Base-by-base conservation (phyloP, 2,113 vertebrate species). In the Pyrgilauda ruficollis region DNA sequence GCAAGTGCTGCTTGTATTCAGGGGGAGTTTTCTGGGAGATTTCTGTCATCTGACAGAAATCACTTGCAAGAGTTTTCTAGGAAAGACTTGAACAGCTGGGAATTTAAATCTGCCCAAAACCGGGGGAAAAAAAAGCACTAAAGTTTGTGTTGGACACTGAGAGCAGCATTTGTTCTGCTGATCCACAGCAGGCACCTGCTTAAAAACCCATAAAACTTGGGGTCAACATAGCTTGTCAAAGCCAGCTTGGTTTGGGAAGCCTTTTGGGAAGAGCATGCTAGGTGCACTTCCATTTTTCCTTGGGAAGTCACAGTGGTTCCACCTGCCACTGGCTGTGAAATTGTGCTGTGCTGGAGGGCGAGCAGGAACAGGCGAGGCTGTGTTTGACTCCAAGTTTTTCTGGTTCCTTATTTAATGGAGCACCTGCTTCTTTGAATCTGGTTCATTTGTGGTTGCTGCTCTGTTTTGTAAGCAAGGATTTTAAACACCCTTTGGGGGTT, bases 301-400 rank as follows among this genome's bases (percentile, higher is more conserved):
- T 33, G 39, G 72, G 46, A 92, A 86, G 17, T 35, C 53, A 9
- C 3, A 0, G 39, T 12, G 89, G 82, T 84, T 74, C 43, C 84
- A 39, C 66, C 80, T 52, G 55, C 77, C 93, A 6, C 17, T 53
- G 87, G 86, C 87, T 64, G 81, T 81, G 55, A 61, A 97, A n/a
- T 16, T 61, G 22, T 56, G 46, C 94, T 52, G 26, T 6, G 23
- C 62, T 44, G 84, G 88, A 79, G 84, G 83, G 37, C 33, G 27
- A 58, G 4, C 9, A 43, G 76, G 94, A 96, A 8, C 53, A 8
- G 74, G 72, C 2, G 26, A 86, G 53, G 83, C 64, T 87, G 79
- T 30, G 31, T 78, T 97, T 96, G 84, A 87, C 92, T 95, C 95
- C 95, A 84, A 94, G 80, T 97, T 97, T 97, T 98, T 96, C 92